Evolutionary conservation across 2,113 vertebrate genomes (phyloP).

Genomic region (Pholis gunnellus): DNA sequence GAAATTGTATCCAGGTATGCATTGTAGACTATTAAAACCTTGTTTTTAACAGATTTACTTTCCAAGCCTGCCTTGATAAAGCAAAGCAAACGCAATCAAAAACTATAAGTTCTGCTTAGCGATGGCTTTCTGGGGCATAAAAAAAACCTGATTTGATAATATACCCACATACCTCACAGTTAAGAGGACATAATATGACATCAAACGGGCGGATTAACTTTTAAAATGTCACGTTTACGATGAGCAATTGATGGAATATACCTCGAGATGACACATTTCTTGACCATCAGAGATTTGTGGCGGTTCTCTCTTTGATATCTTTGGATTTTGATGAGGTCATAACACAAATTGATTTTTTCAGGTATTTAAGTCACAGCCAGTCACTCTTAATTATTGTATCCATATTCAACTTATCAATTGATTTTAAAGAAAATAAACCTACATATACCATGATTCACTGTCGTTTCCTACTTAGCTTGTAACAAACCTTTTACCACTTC

Average conservation of each 20-base stretch:
- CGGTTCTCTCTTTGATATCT: not conserved
- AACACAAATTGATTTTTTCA: not conserved
- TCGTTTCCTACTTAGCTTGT: not conserved
- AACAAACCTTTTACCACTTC: not conserved
- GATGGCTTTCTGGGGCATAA: not conserved
- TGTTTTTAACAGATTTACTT: not conserved
- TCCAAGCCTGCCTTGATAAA: not conserved
- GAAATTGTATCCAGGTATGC: constrained; percentile 42
- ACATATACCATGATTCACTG: not conserved
- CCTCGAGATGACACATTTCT: not conserved
- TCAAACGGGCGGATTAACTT: too few relatives aligned
- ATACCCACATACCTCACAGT: not conserved
- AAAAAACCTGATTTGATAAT: not conserved
- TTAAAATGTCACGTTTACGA: too few relatives aligned
- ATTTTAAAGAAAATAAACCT: not conserved
- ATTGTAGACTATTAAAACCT: constrained; percentile 30
- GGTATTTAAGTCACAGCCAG: not conserved
- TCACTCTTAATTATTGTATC: not conserved
- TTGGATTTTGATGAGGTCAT: not conserved
- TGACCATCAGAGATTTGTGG: not conserved
- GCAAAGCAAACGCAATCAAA: not conserved
- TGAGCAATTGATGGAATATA: too few relatives aligned
- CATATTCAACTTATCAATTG: not conserved
- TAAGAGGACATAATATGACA: too few relatives aligned
- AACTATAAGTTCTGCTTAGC: not conserved